Base-by-base conservation (phyloP, 1,140 invertebrate genomes). In the Dinoponera quadriceps region DNA sequence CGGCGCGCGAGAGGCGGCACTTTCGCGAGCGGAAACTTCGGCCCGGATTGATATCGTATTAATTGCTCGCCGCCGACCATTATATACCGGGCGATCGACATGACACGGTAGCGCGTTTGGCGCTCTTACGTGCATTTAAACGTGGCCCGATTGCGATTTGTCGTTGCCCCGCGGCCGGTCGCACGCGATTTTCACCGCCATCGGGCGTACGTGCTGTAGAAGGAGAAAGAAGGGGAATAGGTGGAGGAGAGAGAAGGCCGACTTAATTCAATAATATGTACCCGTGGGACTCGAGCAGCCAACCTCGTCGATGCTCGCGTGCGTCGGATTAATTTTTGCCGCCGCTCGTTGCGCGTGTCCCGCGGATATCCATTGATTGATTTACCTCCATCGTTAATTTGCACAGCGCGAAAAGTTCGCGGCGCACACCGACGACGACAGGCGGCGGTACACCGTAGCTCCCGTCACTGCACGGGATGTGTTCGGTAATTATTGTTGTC, bases 271-370 rank as follows among this genome's bases (percentile, higher is more conserved):
- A 89, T 89, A 87, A 90, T 81, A 27, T 60, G 48, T 27, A 59
- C 68, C 54, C 78, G 33, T 18, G 33, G 25, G 2, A 60, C 18
- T 80, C 48, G 59, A 63, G 75, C 48, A 59, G 13, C 38, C 38
- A 44, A 44, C 65, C 73, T 80, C 38, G 57, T 27, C 54, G 18
- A 69, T 62, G 71, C 27, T 90, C 78, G 88, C 89, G 90, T 91
- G 88, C 80, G 74, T 88, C 86, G 86, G 59, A 62, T 73, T 87
- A 88, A 90, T 90, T 88, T 90, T 74, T 65, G 22, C 54, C 16
- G 25, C 13, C 18, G 25, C 20, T 63, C 16, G 44, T 68, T 60
- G 38, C 29, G 16, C 25, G 75, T 55, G 63, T 69, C 66, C 55
- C 33, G 54, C 51, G 54, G 22, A 66, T 75, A 59, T 63, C 33